phyloP scores from a whole-genome alignment of 2,888 invertebrate genomes.

The Caenorhabditis sp. region DNA sequence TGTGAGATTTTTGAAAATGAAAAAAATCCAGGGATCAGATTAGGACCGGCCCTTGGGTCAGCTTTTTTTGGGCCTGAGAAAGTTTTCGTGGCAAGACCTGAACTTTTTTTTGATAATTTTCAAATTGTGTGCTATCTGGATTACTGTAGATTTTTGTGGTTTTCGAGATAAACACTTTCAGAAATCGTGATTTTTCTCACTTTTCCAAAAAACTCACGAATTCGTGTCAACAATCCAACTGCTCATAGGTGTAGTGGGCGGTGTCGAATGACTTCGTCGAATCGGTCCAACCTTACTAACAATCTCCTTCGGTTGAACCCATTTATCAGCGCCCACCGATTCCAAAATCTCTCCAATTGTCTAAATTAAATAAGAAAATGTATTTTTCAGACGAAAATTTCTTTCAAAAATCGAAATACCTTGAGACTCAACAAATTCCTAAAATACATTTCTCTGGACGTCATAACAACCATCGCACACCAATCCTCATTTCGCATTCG shows the following conservation, averaged over 20 bases:
- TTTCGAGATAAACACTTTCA: neutral
- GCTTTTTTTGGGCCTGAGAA: no score
- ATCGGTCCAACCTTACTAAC: neutral
- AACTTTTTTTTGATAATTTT: no score
- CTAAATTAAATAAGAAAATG: constrained; percentile 16
- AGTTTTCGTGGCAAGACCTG: no score
- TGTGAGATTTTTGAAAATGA: no score
- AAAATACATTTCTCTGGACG: constrained; percentile 15
- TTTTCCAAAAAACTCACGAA: constrained; percentile 19
- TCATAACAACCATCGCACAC: constrained; percentile 33
- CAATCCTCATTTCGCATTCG: constrained; percentile 24
- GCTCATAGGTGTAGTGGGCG: constrained; percentile 12
- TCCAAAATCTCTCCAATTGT: constrained; percentile 22
- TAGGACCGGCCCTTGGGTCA: no score
- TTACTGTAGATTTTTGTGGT: no score
- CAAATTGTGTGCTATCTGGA: no score
- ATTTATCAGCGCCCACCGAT: constrained; percentile 25
- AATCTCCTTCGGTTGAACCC: constrained; percentile 10
- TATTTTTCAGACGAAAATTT: neutral
- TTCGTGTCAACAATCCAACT: constrained; percentile 49
- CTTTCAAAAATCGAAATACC: constrained; percentile 7
- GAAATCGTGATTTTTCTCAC: no score
- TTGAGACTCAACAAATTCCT: constrained; percentile 14
- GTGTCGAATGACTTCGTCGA: neutral
- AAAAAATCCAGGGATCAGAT: no score